Evolutionary conservation across 2,113 vertebrate species (phyloP).

Genomic region (Hemichromis elongatus): DNA sequence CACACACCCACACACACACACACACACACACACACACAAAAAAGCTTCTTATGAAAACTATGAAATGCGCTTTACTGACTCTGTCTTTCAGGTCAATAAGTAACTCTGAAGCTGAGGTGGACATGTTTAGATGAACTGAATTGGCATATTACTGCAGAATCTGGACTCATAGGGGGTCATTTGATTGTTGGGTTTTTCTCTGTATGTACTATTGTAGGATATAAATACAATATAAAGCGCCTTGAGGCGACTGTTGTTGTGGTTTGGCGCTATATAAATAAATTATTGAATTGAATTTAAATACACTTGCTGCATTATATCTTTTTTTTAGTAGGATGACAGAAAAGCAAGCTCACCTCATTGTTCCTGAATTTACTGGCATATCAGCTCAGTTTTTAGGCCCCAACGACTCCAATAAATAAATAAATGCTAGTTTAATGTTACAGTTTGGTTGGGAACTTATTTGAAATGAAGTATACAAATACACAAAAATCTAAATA

Average conservation of each 20-base stretch:
- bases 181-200: no score
- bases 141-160: neutral
- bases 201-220: no score
- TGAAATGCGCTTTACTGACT: neutral
- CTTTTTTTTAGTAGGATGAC: neutral
- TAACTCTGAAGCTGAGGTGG: neutral
- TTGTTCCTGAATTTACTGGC: neutral
- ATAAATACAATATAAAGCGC: no score
- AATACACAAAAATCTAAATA: neutral
- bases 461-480: neutral
- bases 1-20: no score
- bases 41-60: neutral
- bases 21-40: neutral
- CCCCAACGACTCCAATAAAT: neutral
- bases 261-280: no score
- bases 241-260: no score
- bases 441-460: neutral
- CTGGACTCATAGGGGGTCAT: no score
- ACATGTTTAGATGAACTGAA: no score
- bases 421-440: neutral
- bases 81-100: neutral
- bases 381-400: neutral
- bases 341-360: neutral
- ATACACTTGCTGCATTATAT: neutral
- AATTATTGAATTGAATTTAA: no score